Evolutionary conservation across 2,888 invertebrate genomes (phyloP).

Genomic region (Thecocarcelia acutangulata): DNA sequence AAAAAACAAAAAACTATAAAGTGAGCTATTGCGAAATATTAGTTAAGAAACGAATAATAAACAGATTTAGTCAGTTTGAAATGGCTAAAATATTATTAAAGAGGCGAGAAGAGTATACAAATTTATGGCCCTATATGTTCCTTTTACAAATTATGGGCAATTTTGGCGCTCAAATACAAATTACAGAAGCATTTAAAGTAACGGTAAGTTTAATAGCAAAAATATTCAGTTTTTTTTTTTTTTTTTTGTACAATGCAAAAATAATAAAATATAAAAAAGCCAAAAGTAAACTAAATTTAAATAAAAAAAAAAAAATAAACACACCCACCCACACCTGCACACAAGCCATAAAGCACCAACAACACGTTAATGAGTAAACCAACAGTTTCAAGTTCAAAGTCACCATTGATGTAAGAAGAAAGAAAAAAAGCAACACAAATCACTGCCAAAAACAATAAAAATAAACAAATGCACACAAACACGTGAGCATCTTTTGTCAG

Average conservation of each 20-base stretch:
- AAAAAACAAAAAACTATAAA: slow-evolving; percentile 24
- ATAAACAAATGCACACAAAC: background rate
- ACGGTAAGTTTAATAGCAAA: slow-evolving; percentile 74
- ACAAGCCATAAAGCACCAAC: background rate
- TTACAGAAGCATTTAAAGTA: slow-evolving; percentile 75
- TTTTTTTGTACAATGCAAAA: no score
- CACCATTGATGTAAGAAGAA: slow-evolving; percentile 5
- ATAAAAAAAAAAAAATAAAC: slow-evolving; percentile 7
- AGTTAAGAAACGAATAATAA: slow-evolving; percentile 7
- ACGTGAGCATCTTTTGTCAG: no score
- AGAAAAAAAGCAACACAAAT: background rate
- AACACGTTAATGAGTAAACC: background rate
- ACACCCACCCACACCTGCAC: background rate
- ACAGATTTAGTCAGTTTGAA: background rate
- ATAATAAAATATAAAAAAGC: no score
- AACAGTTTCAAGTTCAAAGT: slow-evolving; percentile 57
- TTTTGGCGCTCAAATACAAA: slow-evolving; percentile 49
- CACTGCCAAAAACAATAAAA: background rate
- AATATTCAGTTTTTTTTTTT: slow-evolving; percentile 2
- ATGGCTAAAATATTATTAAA: slow-evolving; percentile 47
- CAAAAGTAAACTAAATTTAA: background rate
- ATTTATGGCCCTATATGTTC: slow-evolving; percentile 20
- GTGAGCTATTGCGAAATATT: slow-evolving; percentile 67
- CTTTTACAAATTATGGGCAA: slow-evolving; percentile 55
- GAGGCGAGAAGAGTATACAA: slow-evolving; percentile 8